Conservation (phyloP, 1,140 invertebrate genomes). For the Globodera ellingtonae region DNA sequence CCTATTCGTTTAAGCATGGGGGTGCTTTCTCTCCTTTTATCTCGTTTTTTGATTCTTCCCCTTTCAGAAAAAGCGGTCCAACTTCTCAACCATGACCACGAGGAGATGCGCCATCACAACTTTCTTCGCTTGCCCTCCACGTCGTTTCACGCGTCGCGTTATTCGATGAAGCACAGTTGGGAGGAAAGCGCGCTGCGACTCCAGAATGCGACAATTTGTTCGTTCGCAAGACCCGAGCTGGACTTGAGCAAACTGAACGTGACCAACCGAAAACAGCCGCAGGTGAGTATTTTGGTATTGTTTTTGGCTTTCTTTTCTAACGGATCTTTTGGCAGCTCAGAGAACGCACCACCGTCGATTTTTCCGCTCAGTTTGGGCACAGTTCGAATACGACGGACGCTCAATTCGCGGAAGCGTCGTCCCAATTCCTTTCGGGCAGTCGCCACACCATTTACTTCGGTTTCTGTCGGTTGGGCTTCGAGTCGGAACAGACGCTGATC, state of each 20-base stretch:
- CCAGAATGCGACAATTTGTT: constrained; percentile 14
- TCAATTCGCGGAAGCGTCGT: background rate
- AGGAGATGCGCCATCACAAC: background rate
- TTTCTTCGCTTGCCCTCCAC: constrained; percentile 13
- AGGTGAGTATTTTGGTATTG: too few species aligned
- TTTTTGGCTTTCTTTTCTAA: background rate
- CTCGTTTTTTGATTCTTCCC: background rate
- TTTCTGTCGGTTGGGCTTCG: constrained; percentile 21
- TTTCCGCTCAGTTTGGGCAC: background rate
- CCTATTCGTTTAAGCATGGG: constrained; percentile 26
- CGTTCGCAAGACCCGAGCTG: constrained; percentile 8
- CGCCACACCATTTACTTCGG: constrained; percentile 12
- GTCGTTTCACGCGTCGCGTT: constrained; percentile 25
- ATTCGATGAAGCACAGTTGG: constrained; percentile 30
- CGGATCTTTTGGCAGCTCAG: background rate
- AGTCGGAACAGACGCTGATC: constrained; percentile 16
- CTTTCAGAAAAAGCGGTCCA: constrained; percentile 12
- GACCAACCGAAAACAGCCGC: background rate
- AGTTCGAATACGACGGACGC: background rate
- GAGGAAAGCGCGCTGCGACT: constrained; percentile 21
- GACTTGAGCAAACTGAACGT: constrained; percentile 13
- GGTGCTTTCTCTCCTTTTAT: background rate
- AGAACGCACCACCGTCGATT: background rate
- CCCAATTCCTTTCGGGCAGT: constrained; percentile 2
- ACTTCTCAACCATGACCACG: constrained; percentile 14